A percentile compares a stretch with the other conserved stretches of the same genome.
Evolutionary conservation across 1,140 invertebrate species (phyloP).

Genomic region (Lutraria rhynchaena): DNA sequence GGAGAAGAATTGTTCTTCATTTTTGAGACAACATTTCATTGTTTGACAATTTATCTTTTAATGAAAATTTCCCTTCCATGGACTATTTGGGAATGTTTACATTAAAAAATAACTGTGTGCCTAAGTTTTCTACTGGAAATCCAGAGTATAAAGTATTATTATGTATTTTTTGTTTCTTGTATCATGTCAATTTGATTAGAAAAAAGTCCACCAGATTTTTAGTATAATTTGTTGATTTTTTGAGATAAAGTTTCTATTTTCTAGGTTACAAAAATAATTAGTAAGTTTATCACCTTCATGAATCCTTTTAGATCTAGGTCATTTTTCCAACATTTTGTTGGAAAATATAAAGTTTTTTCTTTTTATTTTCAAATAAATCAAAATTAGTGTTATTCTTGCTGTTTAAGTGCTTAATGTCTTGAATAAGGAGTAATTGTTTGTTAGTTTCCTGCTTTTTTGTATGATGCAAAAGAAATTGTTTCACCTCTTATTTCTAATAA

Average conservation of each 20-base stretch:
- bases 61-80: neutral
- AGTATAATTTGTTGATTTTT: conserved; percentile 6
- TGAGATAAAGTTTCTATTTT: conserved; percentile 26
- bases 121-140: neutral
- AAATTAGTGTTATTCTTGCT: neutral
- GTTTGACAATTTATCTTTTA: conserved; percentile 8
- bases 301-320: too few relatives aligned
- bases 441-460: too few relatives aligned
- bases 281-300: neutral
- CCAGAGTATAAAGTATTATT: neutral
- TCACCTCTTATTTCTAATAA: conserved; percentile 40
- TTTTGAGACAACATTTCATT: conserved; percentile 3
- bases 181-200: neutral
- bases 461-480: conserved; percentile 40
- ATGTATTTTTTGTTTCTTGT: conserved; percentile 8
- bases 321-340: too few relatives aligned
- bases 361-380: too few relatives aligned
- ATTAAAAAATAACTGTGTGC: neutral
- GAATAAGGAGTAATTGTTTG: too few relatives aligned
- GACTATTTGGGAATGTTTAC: neutral
- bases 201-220: neutral
- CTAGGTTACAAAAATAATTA: conserved; percentile 31
- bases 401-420: neutral
- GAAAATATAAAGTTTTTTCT: too few relatives aligned
- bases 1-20: conserved; percentile 12